Evolutionary conservation across 2,888 invertebrate species (phyloP).

Genomic region (Rhaphigaster nebulosa): DNA sequence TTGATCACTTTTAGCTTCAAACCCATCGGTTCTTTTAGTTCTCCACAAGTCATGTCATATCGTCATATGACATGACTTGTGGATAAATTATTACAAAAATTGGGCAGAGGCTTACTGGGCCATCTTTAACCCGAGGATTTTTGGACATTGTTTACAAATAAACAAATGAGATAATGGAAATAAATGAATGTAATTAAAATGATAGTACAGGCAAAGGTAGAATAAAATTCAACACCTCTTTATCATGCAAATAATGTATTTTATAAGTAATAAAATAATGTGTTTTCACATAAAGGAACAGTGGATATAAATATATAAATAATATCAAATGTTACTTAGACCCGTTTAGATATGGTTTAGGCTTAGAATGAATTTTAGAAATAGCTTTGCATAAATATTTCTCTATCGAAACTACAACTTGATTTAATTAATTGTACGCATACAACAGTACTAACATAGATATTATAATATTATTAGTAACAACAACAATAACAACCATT

Average conservation of each 20-base stretch:
- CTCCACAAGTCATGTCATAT: too few relatives aligned
- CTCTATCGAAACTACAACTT: background rate
- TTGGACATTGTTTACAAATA: too few relatives aligned
- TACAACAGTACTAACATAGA: background rate
- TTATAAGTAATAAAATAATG: conserved; percentile 45
- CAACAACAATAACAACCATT: conserved; percentile 31
- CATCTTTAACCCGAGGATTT: too few relatives aligned
- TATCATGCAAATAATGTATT: conserved; percentile 30
- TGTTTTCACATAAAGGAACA: conserved; percentile 50
- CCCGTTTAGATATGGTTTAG: conserved; percentile 42
- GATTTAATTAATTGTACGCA: background rate
- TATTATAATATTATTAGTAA: background rate
- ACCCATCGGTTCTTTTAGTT: too few relatives aligned
- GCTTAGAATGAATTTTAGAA: conserved; percentile 25
- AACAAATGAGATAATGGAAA: too few relatives aligned
- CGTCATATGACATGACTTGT: too few relatives aligned
- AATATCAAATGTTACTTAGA: conserved; percentile 45
- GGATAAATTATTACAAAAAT: too few relatives aligned
- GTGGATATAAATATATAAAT: conserved; percentile 43
- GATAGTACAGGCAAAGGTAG: background rate
- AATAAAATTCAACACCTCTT: background rate
- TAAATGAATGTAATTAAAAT: background rate
- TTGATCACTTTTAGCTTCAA: too few relatives aligned
- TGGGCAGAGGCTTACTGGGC: too few relatives aligned
- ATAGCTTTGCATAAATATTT: conserved; percentile 1